These are phyloP conservation scores for Thymelicus acteon DNA, from an alignment of 2,888 invertebrate species.

Conservation along the genomic window DNA sequence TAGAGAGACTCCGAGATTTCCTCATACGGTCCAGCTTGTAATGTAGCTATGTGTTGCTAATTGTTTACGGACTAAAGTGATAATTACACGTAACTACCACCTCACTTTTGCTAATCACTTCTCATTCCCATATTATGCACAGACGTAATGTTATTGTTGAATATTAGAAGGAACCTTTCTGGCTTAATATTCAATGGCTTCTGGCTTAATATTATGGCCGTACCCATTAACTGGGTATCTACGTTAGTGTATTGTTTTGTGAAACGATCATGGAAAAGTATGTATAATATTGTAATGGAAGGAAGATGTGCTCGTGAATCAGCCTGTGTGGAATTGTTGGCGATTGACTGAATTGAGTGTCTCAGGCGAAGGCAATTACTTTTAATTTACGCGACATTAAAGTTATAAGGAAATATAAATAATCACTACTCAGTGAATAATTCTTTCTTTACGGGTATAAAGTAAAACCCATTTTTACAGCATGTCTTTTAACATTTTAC, in stretches of 20 bases:
- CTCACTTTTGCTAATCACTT: constrained; percentile 65
- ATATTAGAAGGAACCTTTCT: background rate
- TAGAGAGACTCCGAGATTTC: constrained; percentile 57
- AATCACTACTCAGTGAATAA: too few species aligned
- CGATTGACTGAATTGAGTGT: background rate
- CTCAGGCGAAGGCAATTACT: background rate
- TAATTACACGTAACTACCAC: constrained; percentile 55
- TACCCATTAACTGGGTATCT: background rate
- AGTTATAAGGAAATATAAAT: background rate
- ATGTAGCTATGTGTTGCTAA: constrained; percentile 52
- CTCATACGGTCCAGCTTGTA: constrained; percentile 50
- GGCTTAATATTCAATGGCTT: background rate
- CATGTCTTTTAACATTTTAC: too few species aligned
- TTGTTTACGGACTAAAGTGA: constrained; percentile 59
- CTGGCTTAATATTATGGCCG: constrained; percentile 1
- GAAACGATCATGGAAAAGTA: background rate
- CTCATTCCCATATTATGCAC: constrained; percentile 56
- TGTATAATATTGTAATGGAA: background rate
- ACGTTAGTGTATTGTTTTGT: background rate
- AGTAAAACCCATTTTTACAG: too few species aligned
- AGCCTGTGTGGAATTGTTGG: background rate
- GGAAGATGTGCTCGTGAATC: background rate
- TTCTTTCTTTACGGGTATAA: too few species aligned
- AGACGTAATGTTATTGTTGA: constrained; percentile 9
- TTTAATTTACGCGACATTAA: background rate